phyloP scores from a whole-genome alignment of 2,113 vertebrate species.

The Prolemur simus region DNA sequence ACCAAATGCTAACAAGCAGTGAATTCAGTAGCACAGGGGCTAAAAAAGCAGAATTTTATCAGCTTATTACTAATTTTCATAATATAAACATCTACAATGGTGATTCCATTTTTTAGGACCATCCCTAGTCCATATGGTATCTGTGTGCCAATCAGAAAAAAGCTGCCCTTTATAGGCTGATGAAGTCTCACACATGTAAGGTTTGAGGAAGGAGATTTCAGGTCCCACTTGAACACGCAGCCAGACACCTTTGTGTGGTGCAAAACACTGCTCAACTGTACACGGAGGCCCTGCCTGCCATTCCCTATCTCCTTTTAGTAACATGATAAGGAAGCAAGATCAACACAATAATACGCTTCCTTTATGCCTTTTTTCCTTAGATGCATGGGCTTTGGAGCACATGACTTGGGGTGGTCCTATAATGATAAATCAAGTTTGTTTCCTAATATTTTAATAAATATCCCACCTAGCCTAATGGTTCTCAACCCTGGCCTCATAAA shows the following conservation, averaged over 20 bases:
- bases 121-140: background rate
- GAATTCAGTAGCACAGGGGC: background rate
- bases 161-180: background rate
- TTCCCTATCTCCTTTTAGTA: background rate
- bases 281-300: background rate
- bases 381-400: background rate
- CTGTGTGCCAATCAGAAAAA: background rate
- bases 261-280: background rate
- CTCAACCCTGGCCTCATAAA: background rate
- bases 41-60: conserved; percentile 42
- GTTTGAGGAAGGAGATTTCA: background rate
- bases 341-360: background rate
- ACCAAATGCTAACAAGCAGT: conserved; percentile 59
- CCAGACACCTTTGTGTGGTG: background rate
- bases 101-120: background rate
- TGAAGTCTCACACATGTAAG: background rate
- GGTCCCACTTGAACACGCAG: background rate
- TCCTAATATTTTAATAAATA: conserved; percentile 5
- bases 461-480: background rate
- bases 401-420: background rate
- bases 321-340: background rate
- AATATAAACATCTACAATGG: background rate
- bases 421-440: background rate
- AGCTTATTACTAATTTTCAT: conserved; percentile 28
- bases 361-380: background rate